Base-by-base conservation (phyloP, 1,140 invertebrate species). In the Bombus cullumanus region DNA sequence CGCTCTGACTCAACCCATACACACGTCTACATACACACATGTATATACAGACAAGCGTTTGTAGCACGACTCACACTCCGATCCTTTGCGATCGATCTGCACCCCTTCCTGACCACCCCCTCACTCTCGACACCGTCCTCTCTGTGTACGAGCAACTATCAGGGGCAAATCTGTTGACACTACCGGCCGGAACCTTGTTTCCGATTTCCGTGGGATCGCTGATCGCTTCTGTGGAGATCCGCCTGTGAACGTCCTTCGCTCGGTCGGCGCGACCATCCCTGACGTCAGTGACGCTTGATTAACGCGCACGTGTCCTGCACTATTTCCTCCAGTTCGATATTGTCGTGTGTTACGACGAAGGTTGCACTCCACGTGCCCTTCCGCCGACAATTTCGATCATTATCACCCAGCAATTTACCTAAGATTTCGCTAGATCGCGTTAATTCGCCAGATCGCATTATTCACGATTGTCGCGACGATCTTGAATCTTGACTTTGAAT, bases 121-220 rank as follows among this genome's bases (percentile, higher is more conserved):
- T 43, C 39, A 68, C 43, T 41, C 72, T 62, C 25, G 75, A 78
- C 75, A 78, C 39, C 25, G 59, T 62, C 53, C 75, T 41, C 37
- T 41, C 75, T 64, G 59, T 78, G 59, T 78, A 69, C 74, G 71
- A 57, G 37, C 83, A 85, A 90, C 86, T 89, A 90, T 86, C 88
- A 83, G 81, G 90, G 91, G 89, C 92, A 94, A 94, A 94, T 94
- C 90, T 92, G 92, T 92, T 92, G 92, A 92, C 91, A 93, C 90
- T 91, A 90, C 88, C 79, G 83, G 86, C 86, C 85, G 80, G 77
- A 90, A 88, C 89, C 77, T 88, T 90, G 89, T 90, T 90, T 90
- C 89, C 89, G 89, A 90, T 90, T 90, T 90, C 89, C 86, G 89
- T 85, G 81, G 78, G 79, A 90, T 83, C 81, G 83, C 85, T 81